Evolutionary conservation across 2,113 vertebrate species (phyloP).

Genomic region (Galeopterus variegatus): DNA sequence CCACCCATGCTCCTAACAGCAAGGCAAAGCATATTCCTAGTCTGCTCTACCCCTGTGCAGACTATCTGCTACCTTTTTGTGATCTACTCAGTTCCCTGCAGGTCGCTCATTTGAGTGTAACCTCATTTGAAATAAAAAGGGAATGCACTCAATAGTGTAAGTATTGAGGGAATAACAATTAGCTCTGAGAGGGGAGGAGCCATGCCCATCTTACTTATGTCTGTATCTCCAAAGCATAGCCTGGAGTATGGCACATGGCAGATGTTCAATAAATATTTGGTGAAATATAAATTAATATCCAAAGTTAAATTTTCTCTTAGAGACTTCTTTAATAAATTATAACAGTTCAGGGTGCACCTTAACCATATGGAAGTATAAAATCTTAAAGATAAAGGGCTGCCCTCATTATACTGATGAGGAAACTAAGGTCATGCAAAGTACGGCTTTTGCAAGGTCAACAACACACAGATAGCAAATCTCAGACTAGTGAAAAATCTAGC

Average conservation of each 20-base stretch:
- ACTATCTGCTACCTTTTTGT: background rate
- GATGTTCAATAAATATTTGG: conserved; percentile 1
- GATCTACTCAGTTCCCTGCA: background rate
- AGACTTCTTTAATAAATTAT: background rate
- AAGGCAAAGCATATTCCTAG: background rate
- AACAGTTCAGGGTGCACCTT: conserved; percentile 29
- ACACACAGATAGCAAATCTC: background rate
- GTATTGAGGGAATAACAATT: background rate
- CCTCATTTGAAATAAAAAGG: conserved; percentile 8
- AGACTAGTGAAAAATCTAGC: background rate
- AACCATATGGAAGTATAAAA: background rate
- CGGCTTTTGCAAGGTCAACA: conserved; percentile 19
- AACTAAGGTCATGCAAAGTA: background rate
- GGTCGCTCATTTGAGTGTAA: conserved; percentile 13
- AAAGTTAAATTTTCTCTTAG: background rate
- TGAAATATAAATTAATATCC: background rate
- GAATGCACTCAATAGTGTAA: background rate
- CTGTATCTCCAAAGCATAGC: background rate
- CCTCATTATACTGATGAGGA: background rate
- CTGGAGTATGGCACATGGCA: background rate
- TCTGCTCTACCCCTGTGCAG: background rate
- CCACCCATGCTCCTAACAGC: background rate
- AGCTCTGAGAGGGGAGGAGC: background rate
- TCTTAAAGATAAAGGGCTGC: background rate
- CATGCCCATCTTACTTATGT: background rate